Percentiles rank a stretch among this genome's conserved stretches.
phyloP scores from a whole-genome alignment of 2,888 invertebrate species.

The Adineta ricciae region DNA sequence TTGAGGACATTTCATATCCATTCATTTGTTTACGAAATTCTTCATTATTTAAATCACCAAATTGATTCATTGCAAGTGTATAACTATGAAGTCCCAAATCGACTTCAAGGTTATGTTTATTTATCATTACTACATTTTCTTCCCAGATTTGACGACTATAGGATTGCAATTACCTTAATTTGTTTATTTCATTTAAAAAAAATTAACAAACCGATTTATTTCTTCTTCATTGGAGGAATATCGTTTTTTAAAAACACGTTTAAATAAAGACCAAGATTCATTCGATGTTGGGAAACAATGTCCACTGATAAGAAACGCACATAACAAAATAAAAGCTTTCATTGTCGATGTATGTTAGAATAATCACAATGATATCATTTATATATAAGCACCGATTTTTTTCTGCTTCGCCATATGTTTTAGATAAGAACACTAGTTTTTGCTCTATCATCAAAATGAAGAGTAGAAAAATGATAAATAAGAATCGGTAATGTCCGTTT shows the following conservation, averaged over 20 bases:
- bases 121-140: background rate
- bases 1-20: slow-evolving; percentile 35
- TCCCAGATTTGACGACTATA: slow-evolving; percentile 24
- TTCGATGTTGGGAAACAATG: background rate
- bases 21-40: slow-evolving; percentile 36
- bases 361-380: background rate
- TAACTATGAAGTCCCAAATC: background rate
- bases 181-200: background rate
- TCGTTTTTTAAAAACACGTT: background rate
- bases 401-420: background rate
- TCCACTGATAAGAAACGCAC: background rate
- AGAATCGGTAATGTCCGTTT: no score
- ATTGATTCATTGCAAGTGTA: slow-evolving; percentile 20
- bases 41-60: slow-evolving; percentile 45
- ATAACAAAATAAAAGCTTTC: background rate
- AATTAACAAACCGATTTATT: background rate
- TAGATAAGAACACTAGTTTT: background rate
- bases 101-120: slow-evolving; percentile 23
- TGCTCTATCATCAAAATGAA: no score
- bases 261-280: background rate
- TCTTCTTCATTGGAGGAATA: background rate
- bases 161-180: background rate
- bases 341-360: background rate
- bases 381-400: background rate
- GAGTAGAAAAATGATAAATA: no score